Evolutionary conservation across 2,113 vertebrate species (phyloP), one percentile per base, ranked within the genome.

Genomic region (Phylloscopus trochiloides): DNA sequence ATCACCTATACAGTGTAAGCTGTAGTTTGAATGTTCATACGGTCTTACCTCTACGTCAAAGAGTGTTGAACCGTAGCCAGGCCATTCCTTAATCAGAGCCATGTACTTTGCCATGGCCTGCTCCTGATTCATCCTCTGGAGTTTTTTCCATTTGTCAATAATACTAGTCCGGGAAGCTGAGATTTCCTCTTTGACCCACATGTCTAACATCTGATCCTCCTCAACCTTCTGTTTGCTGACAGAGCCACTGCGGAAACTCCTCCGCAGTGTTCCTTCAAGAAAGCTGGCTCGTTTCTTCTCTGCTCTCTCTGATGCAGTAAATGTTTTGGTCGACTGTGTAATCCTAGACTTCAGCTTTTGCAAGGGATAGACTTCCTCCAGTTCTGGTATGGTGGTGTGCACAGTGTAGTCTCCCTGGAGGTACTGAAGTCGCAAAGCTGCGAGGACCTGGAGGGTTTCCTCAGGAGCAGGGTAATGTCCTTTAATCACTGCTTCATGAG

Each of bases 41-140:
- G 36, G 50, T 81, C n/a, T 20, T 47, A 99, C 99, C 99, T 99
- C 99, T 20, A 99, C 99, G 0, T 99, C 98, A 72, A 99, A 99
- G 78, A 99, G 98, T 0, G 99, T 99, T 62, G 99, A 99, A 11
- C 99, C 99, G 19, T 99, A 99, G 13, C 99, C 99, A 25, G 98
- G 98, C 99, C 99, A 99, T 96, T 99, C 99, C 96, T 98, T 99
- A 92, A 99, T 98, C 97, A 99, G 86, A 17, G 97, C 92, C 99
- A 99, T 99, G 95, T 99, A 99, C 74, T 99, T 99, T 77, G 98
- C 96, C 98, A 99, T 99, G 90, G 99, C 99, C 92, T 99, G 99
- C 22, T 99, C 98, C 97, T 99, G 99, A 83, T 83, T 98, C 98
- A 99, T 98, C 31, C 99, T 99, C 96, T 99, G 99, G 51, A 99